phyloP scores from a whole-genome alignment of 2,113 vertebrate genomes.

The Leuciscus idus region DNA sequence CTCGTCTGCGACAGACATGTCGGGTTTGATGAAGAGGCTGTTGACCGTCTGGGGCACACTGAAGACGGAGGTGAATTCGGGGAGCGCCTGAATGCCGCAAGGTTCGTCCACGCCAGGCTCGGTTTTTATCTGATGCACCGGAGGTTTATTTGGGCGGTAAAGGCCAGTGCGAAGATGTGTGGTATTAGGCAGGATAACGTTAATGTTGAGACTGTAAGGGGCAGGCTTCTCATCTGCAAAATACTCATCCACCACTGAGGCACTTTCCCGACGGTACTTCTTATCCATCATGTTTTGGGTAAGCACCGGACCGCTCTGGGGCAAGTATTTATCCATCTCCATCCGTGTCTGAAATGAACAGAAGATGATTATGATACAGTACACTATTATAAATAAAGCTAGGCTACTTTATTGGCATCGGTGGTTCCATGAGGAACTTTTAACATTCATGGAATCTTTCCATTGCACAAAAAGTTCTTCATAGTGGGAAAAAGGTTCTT shows the following conservation, averaged over 20 bases:
- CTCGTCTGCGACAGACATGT: constrained; percentile 70
- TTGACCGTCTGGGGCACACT: constrained; percentile 83
- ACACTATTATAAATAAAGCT: background rate
- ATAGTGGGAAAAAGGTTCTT: too few relatives aligned
- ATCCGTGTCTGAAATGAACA: constrained; percentile 70
- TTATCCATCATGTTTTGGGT: constrained; percentile 69
- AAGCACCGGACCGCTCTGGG: constrained; percentile 62
- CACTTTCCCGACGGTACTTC: constrained; percentile 87
- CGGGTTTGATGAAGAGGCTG: constrained; percentile 88
- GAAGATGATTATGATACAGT: background rate
- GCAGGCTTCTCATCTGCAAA: constrained; percentile 84
- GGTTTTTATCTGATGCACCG: constrained; percentile 81
- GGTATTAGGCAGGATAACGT: constrained; percentile 86
- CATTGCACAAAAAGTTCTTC: too few relatives aligned
- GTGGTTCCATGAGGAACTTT: too few relatives aligned
- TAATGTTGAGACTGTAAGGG: constrained; percentile 92
- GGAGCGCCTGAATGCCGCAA: constrained; percentile 81
- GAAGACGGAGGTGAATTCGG: constrained; percentile 92
- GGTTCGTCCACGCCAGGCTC: constrained; percentile 81
- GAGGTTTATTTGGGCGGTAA: constrained; percentile 77
- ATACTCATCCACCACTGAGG: constrained; percentile 89
- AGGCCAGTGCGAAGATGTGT: constrained; percentile 87
- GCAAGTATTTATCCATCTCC: constrained; percentile 88
- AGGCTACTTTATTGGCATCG: too few relatives aligned
- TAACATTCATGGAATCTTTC: too few relatives aligned